phyloP scores from a whole-genome alignment of 2,888 invertebrate species.

The Dryobotodes eremita region DNA sequence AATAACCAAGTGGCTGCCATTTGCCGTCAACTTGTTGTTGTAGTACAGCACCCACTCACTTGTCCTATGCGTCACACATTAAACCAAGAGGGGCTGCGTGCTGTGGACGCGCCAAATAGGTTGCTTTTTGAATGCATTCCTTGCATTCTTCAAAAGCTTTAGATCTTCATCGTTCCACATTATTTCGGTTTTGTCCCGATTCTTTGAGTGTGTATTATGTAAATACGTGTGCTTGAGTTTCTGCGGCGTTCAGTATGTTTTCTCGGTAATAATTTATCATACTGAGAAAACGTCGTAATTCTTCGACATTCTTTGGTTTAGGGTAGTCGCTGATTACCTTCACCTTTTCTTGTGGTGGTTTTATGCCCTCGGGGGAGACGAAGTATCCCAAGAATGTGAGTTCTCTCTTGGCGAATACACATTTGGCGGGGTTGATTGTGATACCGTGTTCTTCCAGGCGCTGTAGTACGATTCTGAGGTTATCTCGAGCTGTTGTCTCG shows the following conservation, averaged over 20 bases:
- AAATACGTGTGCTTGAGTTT: background rate
- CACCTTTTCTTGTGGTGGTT: slow-evolving; percentile 10
- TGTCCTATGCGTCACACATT: slow-evolving; percentile 23
- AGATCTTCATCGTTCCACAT: background rate
- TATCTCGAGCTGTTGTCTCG: background rate
- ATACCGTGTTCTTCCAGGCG: slow-evolving; percentile 26
- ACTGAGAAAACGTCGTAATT: slow-evolving; percentile 16
- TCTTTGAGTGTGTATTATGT: slow-evolving; percentile 4
- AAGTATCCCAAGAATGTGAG: slow-evolving; percentile 7
- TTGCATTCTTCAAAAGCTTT: background rate
- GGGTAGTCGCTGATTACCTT: slow-evolving; percentile 13
- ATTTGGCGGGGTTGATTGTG: slow-evolving; percentile 17
- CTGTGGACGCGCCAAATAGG: slow-evolving; percentile 6
- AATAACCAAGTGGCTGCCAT: slow-evolving; percentile 15
- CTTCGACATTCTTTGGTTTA: background rate
- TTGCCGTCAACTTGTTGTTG: slow-evolving; percentile 3
- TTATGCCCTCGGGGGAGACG: background rate
- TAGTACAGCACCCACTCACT: slow-evolving; percentile 1
- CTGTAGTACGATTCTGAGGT: slow-evolving; percentile 19
- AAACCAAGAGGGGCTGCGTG: background rate
- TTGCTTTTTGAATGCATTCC: background rate
- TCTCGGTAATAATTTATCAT: slow-evolving; percentile 15
- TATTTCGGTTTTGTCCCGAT: background rate
- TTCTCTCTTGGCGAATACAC: slow-evolving; percentile 9
- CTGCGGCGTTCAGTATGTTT: slow-evolving; percentile 2